Evolutionary conservation across 2,797 vertebrate genomes (phyloP), one percentile per base, ranked within the genome.

Genomic region (Acanthurus lineatus): DNA sequence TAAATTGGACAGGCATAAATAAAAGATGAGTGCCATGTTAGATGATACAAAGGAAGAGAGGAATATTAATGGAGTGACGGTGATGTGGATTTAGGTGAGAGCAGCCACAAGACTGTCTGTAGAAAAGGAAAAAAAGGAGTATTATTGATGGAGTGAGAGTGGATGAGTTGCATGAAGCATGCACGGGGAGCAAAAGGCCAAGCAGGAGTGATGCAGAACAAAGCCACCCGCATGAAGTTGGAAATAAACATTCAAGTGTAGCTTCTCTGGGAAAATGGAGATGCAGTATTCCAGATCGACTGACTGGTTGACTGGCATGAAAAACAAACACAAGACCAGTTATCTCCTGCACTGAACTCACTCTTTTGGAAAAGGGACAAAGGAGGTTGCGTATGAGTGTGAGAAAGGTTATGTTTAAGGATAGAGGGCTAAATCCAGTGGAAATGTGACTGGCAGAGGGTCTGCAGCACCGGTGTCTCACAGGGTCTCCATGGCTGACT

Each of bases 401-500:
- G 80, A 86, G 88, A 88, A 81, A 72, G 66, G 79, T 77, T 45
- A 20, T 6, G 58, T 38, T 62, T 25, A 9, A 47, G 73, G 52
- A 75, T 2, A 73, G 66, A 84, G 45, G 1, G 77, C 67, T 70
- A 70, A 84, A 85, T 83, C 79, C 73, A 58, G 51, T 54, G 86
- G 68, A 79, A 77, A 65, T 67, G 45, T 64, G 81, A 85, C 15
- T 68, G 88, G 86, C 62, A 56, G 63, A 77, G 75, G 57, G 68
- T 71, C 70, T 22, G 59, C 70, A 10, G 67, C 0, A 53, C 71
- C 17, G 80, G 69, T 68, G 79, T 68, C 76, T 81, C 87, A 82
- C 78, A 66, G 85, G 91, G 81, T 91, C 90, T 90, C 79, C 82
- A 77, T 57, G 84, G 83, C 81, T 82, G 81, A 66, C 82, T 87